Evolutionary conservation across 1,140 invertebrate species (phyloP).

Genomic region (Camponotus pennsylvanicus): DNA sequence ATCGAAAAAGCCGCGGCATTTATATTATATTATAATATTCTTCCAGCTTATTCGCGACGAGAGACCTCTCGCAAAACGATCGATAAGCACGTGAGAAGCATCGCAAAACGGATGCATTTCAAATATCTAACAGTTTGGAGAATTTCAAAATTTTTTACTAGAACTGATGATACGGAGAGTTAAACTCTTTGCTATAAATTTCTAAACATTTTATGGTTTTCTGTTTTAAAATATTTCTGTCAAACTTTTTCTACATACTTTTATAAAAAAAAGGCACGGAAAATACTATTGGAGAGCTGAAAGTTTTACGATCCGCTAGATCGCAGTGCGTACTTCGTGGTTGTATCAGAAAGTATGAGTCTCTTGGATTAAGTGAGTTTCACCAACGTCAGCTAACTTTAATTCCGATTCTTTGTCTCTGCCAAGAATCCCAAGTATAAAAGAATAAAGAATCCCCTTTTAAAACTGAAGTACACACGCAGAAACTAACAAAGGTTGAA

Average conservation of each 20-base stretch:
- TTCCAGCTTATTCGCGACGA: constrained; percentile 11
- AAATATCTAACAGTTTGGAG: neutral
- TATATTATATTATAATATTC: constrained; percentile 13
- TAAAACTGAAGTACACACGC: neutral
- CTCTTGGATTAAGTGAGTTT: constrained; percentile 15
- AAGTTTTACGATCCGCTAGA: neutral
- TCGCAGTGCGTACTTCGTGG: neutral
- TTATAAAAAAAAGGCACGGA: neutral
- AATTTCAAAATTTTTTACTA: neutral
- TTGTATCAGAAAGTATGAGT: constrained; percentile 24
- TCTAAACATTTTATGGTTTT: neutral
- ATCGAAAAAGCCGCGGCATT: constrained; percentile 25
- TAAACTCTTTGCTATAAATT: neutral
- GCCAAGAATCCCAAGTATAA: constrained; percentile 9
- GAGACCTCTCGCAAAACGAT: neutral
- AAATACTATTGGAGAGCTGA: neutral
- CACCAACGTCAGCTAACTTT: constrained; percentile 27
- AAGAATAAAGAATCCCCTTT: neutral
- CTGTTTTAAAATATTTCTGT: constrained; percentile 16
- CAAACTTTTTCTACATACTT: neutral
- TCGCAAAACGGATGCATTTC: neutral
- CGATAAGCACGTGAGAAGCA: constrained; percentile 12
- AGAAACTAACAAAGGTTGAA: neutral
- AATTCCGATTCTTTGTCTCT: constrained; percentile 25
- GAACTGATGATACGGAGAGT: neutral